A percentile compares a stretch with the other conserved stretches of the same genome.
Conservation (phyloP, 2,888 invertebrate genomes). For the Drosophila nigritarsus region DNA sequence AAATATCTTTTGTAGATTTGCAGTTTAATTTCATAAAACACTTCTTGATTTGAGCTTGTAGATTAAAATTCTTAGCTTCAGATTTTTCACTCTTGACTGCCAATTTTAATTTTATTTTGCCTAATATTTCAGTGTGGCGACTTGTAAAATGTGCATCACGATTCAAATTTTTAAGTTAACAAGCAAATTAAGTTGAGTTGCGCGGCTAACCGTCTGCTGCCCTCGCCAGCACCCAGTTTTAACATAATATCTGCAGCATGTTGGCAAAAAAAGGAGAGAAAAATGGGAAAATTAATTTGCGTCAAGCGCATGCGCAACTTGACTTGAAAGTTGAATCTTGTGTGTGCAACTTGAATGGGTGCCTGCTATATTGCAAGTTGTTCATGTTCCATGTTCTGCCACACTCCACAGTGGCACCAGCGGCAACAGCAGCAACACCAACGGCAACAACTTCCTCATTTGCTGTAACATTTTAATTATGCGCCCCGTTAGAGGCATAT, state of each 20-base stretch:
- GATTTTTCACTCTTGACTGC: background rate
- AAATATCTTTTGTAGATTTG: background rate
- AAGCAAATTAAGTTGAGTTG: constrained; percentile 59
- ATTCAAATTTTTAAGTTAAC: constrained; percentile 47
- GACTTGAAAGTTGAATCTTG: constrained; percentile 58
- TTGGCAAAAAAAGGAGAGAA: constrained; percentile 27
- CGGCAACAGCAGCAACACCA: constrained; percentile 28
- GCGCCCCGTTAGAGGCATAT: constrained; percentile 68
- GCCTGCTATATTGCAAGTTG: constrained; percentile 46
- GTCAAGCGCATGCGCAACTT: constrained; percentile 76
- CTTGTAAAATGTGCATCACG: constrained; percentile 31
- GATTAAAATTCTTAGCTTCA: background rate
- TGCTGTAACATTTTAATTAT: constrained; percentile 79
- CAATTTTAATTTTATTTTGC: background rate
- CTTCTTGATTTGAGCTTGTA: background rate
- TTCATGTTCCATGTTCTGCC: constrained; percentile 46
- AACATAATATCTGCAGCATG: constrained; percentile 65
- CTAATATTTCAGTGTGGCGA: background rate
- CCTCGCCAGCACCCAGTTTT: constrained; percentile 32
- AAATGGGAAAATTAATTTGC: constrained; percentile 71
- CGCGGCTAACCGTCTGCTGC: constrained; percentile 10
- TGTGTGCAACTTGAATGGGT: constrained; percentile 36
- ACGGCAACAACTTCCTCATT: constrained; percentile 69
- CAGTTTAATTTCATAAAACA: background rate
- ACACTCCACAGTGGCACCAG: constrained; percentile 26